Evolutionary conservation across 2,888 invertebrate genomes (phyloP).

Genomic region (Noctua janthina): DNA sequence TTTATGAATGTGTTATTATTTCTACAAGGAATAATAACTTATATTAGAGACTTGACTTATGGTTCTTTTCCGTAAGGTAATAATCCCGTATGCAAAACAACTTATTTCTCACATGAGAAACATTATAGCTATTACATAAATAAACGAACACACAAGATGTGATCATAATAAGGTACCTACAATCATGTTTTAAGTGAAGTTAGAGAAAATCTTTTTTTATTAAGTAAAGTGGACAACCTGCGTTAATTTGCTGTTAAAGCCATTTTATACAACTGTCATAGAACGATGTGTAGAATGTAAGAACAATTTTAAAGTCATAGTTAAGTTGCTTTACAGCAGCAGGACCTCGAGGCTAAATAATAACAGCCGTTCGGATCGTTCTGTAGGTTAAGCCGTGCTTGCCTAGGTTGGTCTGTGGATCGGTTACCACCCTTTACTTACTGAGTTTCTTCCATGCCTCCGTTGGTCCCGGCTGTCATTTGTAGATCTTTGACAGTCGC

Average conservation of each 20-base stretch:
- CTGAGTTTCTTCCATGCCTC: too few species aligned
- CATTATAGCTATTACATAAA: slow-evolving; percentile 12
- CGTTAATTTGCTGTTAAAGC: background rate
- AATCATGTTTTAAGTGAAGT: background rate
- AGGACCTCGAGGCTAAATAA: too few species aligned
- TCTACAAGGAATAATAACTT: slow-evolving; percentile 7
- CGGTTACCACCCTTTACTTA: too few species aligned
- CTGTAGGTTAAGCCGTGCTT: too few species aligned
- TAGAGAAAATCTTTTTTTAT: background rate
- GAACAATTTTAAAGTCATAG: background rate
- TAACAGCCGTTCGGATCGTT: too few species aligned
- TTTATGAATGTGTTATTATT: slow-evolving; percentile 50
- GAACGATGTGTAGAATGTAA: background rate
- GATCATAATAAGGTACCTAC: background rate
- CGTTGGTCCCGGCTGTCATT: too few species aligned
- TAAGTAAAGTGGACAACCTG: background rate
- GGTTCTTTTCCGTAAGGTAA: slow-evolving; percentile 24
- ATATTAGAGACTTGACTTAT: background rate
- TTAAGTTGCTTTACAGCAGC: too few species aligned
- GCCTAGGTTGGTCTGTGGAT: too few species aligned
- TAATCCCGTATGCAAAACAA: slow-evolving; percentile 18
- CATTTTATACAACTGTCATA: background rate
- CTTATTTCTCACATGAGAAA: slow-evolving; percentile 3
- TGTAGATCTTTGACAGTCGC: too few species aligned
- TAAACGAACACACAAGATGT: background rate